A percentile compares a stretch with the other conserved stretches of the same genome.
These are phyloP conservation scores for Calidris pugnax DNA, from an alignment of 2,113 vertebrate genomes.

Conservation along the genomic window DNA sequence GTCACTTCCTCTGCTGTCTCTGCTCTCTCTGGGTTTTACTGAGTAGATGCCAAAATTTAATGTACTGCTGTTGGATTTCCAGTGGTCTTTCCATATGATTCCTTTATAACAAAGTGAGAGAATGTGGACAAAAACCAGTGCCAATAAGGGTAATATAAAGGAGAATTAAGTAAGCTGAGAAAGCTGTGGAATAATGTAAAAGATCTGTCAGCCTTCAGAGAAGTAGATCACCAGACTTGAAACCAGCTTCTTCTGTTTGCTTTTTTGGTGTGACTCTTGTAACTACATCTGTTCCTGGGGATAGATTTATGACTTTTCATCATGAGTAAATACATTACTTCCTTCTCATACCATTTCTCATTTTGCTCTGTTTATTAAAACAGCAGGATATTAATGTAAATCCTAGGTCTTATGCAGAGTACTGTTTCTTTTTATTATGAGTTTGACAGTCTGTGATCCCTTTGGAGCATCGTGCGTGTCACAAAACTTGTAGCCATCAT, in stretches of 20 bases:
- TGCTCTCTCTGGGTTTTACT: neutral
- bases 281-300: neutral
- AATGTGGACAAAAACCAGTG: neutral
- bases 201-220: neutral
- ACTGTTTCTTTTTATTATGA: neutral
- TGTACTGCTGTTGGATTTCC: neutral
- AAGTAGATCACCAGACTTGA: neutral
- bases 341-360: neutral
- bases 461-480: neutral
- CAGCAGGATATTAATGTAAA: neutral
- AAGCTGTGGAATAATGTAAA: neutral
- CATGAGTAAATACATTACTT: neutral
- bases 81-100: neutral
- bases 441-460: neutral
- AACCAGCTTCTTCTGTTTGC: neutral
- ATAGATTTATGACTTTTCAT: neutral
- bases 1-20: neutral
- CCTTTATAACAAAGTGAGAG: neutral
- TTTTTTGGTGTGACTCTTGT: neutral
- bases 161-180: neutral
- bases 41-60: neutral
- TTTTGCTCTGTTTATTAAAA: neutral
- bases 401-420: neutral
- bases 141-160: neutral
- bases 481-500: neutral